Conservation (phyloP, 2,113 vertebrate genomes). For the Barbus barbus region DNA sequence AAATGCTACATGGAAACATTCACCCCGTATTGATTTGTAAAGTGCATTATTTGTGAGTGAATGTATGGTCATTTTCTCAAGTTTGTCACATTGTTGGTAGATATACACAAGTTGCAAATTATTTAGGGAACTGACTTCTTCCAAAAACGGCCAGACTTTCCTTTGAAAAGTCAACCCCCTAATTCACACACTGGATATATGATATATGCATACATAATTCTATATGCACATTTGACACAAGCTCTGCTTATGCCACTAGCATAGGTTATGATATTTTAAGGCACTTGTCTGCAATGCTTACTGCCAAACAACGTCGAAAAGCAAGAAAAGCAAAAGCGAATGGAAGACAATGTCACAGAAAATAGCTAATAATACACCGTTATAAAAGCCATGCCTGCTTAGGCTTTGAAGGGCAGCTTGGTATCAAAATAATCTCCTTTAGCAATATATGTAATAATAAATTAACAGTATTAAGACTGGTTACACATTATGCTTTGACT, state of each 20-base stretch:
- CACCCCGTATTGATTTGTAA: slow-evolving; percentile 75
- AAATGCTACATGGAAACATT: slow-evolving; percentile 75
- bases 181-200: slow-evolving; percentile 12
- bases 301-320: slow-evolving; percentile 60
- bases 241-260: too few species aligned
- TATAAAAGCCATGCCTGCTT: slow-evolving; percentile 48
- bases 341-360: slow-evolving; percentile 57
- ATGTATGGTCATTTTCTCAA: slow-evolving; percentile 64
- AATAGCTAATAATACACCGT: slow-evolving; percentile 29
- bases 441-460: slow-evolving; percentile 52
- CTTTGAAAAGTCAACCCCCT: neutral
- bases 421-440: slow-evolving; percentile 54
- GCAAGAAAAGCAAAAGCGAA: slow-evolving; percentile 57
- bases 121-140: neutral
- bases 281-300: slow-evolving; percentile 54
- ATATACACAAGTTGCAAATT: slow-evolving; percentile 31
- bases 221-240: too few species aligned
- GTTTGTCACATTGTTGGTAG: slow-evolving; percentile 72
- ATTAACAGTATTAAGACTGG: slow-evolving; percentile 67
- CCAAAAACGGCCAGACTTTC: neutral
- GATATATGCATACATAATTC: neutral
- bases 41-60: slow-evolving; percentile 79
- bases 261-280: slow-evolving; percentile 54
- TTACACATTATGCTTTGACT: neutral
- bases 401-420: slow-evolving; percentile 53